Evolutionary conservation across 2,113 vertebrate genomes (phyloP).

Genomic region (Platichthys flesus): DNA sequence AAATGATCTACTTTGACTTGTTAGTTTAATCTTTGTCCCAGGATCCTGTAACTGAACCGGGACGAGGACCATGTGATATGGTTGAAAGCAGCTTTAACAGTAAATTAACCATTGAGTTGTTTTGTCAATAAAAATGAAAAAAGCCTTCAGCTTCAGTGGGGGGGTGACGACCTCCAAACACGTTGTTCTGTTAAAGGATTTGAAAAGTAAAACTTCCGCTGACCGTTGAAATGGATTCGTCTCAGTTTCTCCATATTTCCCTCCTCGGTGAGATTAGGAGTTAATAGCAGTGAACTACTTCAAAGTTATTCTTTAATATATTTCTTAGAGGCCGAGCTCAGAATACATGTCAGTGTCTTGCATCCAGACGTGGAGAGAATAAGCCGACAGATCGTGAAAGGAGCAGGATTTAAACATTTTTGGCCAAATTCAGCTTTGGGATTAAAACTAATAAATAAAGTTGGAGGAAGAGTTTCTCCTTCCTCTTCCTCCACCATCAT

Average conservation of each 20-base stretch:
- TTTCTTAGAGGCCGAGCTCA: slow-evolving; percentile 8
- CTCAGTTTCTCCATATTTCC: slow-evolving; percentile 27
- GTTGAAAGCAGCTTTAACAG: too few species aligned
- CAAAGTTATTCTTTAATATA: slow-evolving; percentile 41
- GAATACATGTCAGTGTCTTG: slow-evolving; percentile 15
- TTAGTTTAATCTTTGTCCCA: too few species aligned
- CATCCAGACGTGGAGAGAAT: slow-evolving; percentile 50
- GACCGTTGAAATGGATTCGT: slow-evolving; percentile 30
- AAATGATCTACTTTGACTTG: too few species aligned
- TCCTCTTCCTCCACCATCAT: background rate
- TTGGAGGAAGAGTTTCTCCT: slow-evolving; percentile 16
- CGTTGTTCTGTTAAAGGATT: background rate
- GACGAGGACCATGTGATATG: too few species aligned
- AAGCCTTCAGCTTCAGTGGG: too few species aligned
- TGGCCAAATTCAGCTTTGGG: slow-evolving; percentile 50
- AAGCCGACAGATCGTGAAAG: slow-evolving; percentile 70
- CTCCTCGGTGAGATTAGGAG: slow-evolving; percentile 39
- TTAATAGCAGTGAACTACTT: slow-evolving; percentile 46
- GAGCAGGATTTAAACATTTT: slow-evolving; percentile 62
- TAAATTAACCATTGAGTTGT: too few species aligned
- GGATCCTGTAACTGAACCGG: too few species aligned
- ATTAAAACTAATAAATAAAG: slow-evolving; percentile 63
- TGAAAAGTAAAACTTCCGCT: background rate
- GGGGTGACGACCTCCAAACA: background rate
- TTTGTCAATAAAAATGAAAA: too few species aligned